These are phyloP conservation scores for Garra rufa DNA, from an alignment of 2,113 vertebrate genomes.

Conservation along the genomic window DNA sequence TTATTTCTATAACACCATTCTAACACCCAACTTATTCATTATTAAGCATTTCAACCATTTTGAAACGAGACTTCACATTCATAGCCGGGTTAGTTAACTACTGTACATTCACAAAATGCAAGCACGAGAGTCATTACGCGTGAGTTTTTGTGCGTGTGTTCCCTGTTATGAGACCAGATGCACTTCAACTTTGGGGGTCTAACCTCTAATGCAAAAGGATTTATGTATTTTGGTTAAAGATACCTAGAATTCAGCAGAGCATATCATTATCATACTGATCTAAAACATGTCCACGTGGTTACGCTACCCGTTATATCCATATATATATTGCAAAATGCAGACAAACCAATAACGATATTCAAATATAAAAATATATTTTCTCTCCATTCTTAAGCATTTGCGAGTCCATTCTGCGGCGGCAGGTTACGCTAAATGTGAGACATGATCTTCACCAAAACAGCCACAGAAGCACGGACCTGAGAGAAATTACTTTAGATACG, in stretches of 20 bases:
- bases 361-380: slow-evolving; percentile 81
- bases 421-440: slow-evolving; percentile 13
- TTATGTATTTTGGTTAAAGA: slow-evolving; percentile 34
- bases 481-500: slow-evolving; percentile 46
- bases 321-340: slow-evolving; percentile 61
- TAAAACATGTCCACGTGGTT: slow-evolving; percentile 56
- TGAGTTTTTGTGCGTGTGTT: slow-evolving; percentile 17
- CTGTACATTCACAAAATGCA: slow-evolving; percentile 47
- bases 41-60: slow-evolving; percentile 18
- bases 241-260: slow-evolving; percentile 33
- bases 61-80: slow-evolving; percentile 34
- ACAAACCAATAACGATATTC: slow-evolving; percentile 63
- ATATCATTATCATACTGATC: slow-evolving; percentile 37
- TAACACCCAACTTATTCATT: slow-evolving; percentile 11
- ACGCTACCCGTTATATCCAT: slow-evolving; percentile 61
- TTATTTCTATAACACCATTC: neutral
- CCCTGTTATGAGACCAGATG: slow-evolving; percentile 26
- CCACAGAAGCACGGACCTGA: slow-evolving; percentile 49
- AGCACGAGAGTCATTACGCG: slow-evolving; percentile 22
- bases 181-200: slow-evolving; percentile 18
- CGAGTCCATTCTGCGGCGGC: slow-evolving; percentile 26
- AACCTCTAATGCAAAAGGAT: slow-evolving; percentile 42
- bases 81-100: slow-evolving; percentile 40
- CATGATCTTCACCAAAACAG: slow-evolving; percentile 39
- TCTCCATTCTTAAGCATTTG: slow-evolving; percentile 68